Evolutionary conservation across 2,113 vertebrate genomes (phyloP), one percentile per base, ranked within the genome.

Genomic region (Aleadryas rufinucha): DNA sequence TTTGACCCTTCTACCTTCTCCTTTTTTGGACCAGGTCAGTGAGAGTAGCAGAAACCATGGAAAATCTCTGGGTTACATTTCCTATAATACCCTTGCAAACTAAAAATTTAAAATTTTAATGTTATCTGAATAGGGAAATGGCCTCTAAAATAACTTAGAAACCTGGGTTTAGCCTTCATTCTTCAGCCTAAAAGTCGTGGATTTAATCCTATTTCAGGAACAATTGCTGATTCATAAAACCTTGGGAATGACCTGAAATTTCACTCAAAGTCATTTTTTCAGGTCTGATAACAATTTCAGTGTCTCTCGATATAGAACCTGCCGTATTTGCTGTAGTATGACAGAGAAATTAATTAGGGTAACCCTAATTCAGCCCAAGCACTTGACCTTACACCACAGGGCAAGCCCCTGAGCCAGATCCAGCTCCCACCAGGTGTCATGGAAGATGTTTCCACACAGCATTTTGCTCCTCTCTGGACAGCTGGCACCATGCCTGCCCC

Each of bases 61-160:
- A 87, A 96, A 94, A 94, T 57, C 33, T 87, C 45, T 44, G 23
- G 6, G 21, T 57, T 77, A 71, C n/a, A 44, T 78, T 83, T 78
- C 33, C 45, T 74, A 16, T 24, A 63, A 76, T 68, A 75, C 28
- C 10, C 31, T 76, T 87, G 41, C 28, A 80, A 87, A 16, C 13
- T 16, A 75, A 82, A 82, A 45, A 10, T 28, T 37, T 27, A 1
- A 11, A 0, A 1, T 13, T 10, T 15, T 21, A 44, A 66, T 64
- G 13, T 66, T 72, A 19, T 81, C 24, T 84, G 37, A 89, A 76
- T 18, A 35, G 59, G 9, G 30, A 57, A 53, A 30, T 19, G 7
- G 11, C 5, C 22, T 72, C 22, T n/a, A 44, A 45, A 65, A 47
- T 15, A 37, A 11, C 10, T 68, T 49, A 28, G 21, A 88, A 82